Evolutionary conservation across 2,888 invertebrate genomes (phyloP).

Genomic region (Polymixis flavicincta): DNA sequence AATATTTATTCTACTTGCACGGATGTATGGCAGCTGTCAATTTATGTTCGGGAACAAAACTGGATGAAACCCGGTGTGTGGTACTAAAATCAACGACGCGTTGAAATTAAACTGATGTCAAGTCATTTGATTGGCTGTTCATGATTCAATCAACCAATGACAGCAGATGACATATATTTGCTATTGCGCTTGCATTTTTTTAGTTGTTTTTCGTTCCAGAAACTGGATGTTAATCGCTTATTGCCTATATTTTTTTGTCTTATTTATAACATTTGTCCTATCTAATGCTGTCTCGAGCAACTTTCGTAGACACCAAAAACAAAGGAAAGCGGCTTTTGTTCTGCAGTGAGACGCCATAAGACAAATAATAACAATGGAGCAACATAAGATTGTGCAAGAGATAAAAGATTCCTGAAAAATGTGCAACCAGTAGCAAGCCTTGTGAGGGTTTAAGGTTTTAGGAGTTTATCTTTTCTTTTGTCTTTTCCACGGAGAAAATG

Average conservation of each 20-base stretch:
- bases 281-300: not conserved
- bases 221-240: too few relatives aligned
- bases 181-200: too few relatives aligned
- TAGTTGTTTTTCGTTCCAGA: not conserved
- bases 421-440: not conserved
- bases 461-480: not conserved
- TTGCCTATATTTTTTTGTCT: not conserved
- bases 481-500: not conserved
- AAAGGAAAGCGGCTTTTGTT: not conserved
- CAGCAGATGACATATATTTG: not conserved
- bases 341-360: too few relatives aligned
- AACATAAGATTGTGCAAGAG: not conserved
- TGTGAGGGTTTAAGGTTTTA: not conserved
- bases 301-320: not conserved
- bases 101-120: not conserved
- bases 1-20: slow-evolving; percentile 5
- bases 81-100: not conserved
- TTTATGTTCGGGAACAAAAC: not conserved
- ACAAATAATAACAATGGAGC: not conserved
- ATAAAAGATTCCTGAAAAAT: not conserved
- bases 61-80: too few relatives aligned
- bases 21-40: not conserved
- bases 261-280: too few relatives aligned
- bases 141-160: not conserved
- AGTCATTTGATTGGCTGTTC: not conserved